Evolutionary conservation across 1,140 invertebrate species (phyloP).

Genomic region (Ooceraea biroi): DNA sequence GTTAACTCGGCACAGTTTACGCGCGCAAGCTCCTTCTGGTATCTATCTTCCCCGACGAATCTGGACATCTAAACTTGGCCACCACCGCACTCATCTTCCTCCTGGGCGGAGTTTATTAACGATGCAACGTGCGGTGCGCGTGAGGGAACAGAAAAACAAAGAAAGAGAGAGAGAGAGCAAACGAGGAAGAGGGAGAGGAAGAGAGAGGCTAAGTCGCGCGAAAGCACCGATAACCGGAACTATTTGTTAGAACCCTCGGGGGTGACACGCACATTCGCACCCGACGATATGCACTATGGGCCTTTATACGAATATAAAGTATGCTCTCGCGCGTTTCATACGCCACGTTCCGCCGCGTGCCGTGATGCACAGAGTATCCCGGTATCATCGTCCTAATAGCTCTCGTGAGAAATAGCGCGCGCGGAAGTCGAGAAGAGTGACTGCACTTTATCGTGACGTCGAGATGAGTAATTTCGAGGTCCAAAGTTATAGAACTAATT

Average conservation of each 20-base stretch:
- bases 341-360: slow-evolving; percentile 14
- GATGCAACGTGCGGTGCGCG: slow-evolving; percentile 10
- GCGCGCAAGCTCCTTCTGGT: slow-evolving; percentile 43
- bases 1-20: slow-evolving; percentile 56
- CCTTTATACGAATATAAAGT: slow-evolving; percentile 65
- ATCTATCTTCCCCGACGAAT: slow-evolving; percentile 41
- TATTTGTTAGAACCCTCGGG: slow-evolving; percentile 75
- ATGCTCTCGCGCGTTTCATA: slow-evolving; percentile 61
- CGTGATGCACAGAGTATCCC: neutral
- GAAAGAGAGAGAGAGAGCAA: neutral
- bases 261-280: slow-evolving; percentile 54
- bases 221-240: slow-evolving; percentile 77
- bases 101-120: slow-evolving; percentile 63
- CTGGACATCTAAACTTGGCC: slow-evolving; percentile 57
- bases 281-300: slow-evolving; percentile 32
- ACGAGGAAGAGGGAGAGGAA: neutral
- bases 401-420: no score
- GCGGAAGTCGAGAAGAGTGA: no score
- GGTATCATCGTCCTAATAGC: neutral
- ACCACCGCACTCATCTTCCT: slow-evolving; percentile 14
- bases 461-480: no score
- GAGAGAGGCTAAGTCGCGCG: slow-evolving; percentile 48
- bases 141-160: neutral
- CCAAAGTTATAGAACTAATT: no score
- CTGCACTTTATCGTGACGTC: no score